Evolutionary conservation across 2,113 vertebrate species (phyloP), one percentile per base, ranked within the genome.

Genomic region (Corydoras maculifer): DNA sequence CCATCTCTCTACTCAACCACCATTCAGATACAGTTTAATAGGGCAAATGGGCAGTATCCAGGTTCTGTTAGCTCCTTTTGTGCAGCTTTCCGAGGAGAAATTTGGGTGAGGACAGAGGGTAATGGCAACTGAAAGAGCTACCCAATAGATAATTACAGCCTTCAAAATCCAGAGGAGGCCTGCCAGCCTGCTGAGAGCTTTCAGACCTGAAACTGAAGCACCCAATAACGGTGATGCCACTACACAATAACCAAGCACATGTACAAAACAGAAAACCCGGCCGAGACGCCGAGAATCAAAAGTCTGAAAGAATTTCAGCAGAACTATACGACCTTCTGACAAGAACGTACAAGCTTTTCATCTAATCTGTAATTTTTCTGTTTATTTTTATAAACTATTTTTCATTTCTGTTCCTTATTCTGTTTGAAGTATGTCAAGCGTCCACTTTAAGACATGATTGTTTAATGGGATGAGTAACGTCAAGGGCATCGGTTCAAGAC

Each of bases 41-140:
- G 5, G 12, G 25, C 54, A 31, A 72, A 59, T 30, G 2, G 18
- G 32, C 69, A 30, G 3, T 8, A 58, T 62, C 51, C 43, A 7
- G 5, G 31, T 63, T 8, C 14, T n/a, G 50, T 30, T 3, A 2
- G 58, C 13, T 73, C 8, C 55, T 60, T 66, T 61, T 73, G 13
- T 73, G 29, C 15, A 5, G 43, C 54, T 50, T 65, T 51, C 6
- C 43, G 54, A n/a, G 55, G 32, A 59, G 3, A 50, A 49, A 58
- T 58, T 30, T 51, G 62, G 55, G 25, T 0, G 7, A 65, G 70
- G 55, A 51, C n/a, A 4, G 48, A 58, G 54, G 62, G 65, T 65
- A 72, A 72, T 72, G 62, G 51, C 9, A 29, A 29, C 62, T 35
- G 35, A 58, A 65, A 65, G 18, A 65, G 53, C 13, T 65, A 55